A percentile compares a stretch with the other conserved stretches of the same genome.
Conservation (phyloP, 2,113 vertebrate genomes). For the Seriola aureovittata region DNA sequence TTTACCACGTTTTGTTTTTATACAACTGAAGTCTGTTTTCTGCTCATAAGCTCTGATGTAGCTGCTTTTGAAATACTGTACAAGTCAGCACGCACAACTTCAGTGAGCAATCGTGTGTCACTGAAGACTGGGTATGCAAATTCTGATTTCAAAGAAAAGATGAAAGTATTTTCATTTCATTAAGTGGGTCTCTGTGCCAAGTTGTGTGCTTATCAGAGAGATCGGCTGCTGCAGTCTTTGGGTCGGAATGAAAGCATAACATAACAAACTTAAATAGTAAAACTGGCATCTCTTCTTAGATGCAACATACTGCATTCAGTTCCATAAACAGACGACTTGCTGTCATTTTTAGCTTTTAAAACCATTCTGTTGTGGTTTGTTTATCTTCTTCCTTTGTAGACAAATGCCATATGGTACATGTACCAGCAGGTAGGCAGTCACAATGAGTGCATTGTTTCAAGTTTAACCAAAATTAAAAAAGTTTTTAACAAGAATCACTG, state of each 20-base stretch:
- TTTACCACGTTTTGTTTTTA: neutral
- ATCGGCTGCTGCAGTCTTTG: neutral
- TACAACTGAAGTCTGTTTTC: neutral
- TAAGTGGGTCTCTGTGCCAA: no score
- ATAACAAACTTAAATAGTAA: neutral
- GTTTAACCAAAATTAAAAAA: no score
- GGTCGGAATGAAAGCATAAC: neutral
- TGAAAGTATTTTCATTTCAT: neutral
- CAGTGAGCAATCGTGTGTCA: neutral
- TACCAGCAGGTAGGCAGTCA: no score
- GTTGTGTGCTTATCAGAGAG: neutral
- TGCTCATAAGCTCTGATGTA: neutral
- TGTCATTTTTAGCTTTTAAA: no score
- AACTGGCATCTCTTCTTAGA: no score
- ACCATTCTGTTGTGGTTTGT: no score
- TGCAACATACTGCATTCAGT: no score
- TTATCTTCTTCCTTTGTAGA: no score
- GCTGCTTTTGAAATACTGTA: neutral
- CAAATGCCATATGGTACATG: no score
- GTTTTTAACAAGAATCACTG: no score
- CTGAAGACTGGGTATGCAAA: neutral
- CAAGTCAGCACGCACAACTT: slow-evolving; percentile 1
- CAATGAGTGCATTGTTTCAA: no score
- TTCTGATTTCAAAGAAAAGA: neutral
- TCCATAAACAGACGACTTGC: no score